A percentile compares a stretch with the other conserved stretches of the same genome.
Conservation (phyloP, 2,888 invertebrate genomes). For the Cantharis lateralis region DNA sequence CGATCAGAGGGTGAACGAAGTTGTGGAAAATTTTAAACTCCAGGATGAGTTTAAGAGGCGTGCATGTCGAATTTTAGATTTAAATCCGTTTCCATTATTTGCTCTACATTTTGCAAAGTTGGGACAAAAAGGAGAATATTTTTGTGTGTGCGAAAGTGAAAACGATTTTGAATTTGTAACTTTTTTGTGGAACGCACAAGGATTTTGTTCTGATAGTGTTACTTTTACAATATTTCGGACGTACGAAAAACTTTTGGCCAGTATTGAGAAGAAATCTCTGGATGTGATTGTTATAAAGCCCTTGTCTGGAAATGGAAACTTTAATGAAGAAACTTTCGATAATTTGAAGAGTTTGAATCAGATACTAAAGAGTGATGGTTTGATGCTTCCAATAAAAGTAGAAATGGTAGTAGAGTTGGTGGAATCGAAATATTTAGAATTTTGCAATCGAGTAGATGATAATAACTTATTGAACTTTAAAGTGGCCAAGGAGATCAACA, state of each 20-base stretch:
- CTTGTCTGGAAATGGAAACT: slow-evolving; percentile 63
- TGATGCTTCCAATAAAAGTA: slow-evolving; percentile 57
- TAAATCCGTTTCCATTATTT: slow-evolving; percentile 66
- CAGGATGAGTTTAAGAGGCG: slow-evolving; percentile 54
- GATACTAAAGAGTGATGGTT: slow-evolving; percentile 42
- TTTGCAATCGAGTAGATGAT: slow-evolving; percentile 63
- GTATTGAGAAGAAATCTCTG: slow-evolving; percentile 48
- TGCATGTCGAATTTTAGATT: slow-evolving; percentile 59
- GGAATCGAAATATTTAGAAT: slow-evolving; percentile 63
- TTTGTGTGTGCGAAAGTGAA: slow-evolving; percentile 53
- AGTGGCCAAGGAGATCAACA: slow-evolving; percentile 63
- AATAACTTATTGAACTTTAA: slow-evolving; percentile 60
- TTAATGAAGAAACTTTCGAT: slow-evolving; percentile 54
- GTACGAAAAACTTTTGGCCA: background rate
- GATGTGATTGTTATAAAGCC: slow-evolving; percentile 63
- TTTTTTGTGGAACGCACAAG: background rate
- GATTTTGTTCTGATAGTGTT: background rate
- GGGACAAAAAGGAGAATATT: slow-evolving; percentile 43
- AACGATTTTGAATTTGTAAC: slow-evolving; percentile 55
- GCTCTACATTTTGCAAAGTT: slow-evolving; percentile 63
- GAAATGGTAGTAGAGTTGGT: slow-evolving; percentile 63
- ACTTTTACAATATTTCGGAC: background rate
- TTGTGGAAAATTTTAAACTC: slow-evolving; percentile 45
- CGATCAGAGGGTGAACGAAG: slow-evolving; percentile 33
- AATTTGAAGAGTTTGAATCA: slow-evolving; percentile 48